Evolutionary conservation across 1,140 invertebrate genomes (phyloP), one percentile per base, ranked within the genome.

Genomic region (Drosophila erecta): DNA sequence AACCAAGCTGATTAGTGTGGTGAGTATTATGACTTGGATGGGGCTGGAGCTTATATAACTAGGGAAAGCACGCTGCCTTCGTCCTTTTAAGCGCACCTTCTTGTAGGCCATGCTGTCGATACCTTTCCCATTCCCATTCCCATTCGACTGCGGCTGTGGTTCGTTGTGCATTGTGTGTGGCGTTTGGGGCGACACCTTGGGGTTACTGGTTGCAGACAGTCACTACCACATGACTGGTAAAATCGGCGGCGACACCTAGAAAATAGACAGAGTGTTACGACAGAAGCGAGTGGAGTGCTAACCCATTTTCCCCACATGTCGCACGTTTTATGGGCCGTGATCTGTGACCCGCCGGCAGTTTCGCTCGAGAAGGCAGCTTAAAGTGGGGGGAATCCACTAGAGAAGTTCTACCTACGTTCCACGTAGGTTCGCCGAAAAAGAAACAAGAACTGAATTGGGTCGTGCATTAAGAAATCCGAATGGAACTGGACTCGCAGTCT

Each of bases 41-140:
- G 20, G 12, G 49, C 27, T 35, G 54, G n/a, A 50, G 59, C 33
- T 70, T 71, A 64, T 27, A 5, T 44, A 46, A 40, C 62, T 70
- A 59, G 38, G 43, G 15, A 20, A 30, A 27, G 22, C 43, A 0
- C 3, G 17, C 2, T 35, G 43, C 7, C 6, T 11, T 10, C 4
- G n/a, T 10, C 20, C 35, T 86, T 91, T 91, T 90, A 91, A 91
- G 51, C 90, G 81, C 41, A 91, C 89, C 65, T 87, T 91, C 55
- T 83, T 87, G 60, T 89, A 87, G 44, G 59, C 76, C 40, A 77
- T 61, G 57, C 65, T 66, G 65, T 47, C 47, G 46, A 44, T 14
- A 17, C 17, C 17, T 1, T 17, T 17, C 4, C 24, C 24, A 24
- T 24, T 24, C 3, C 20, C 46, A 49, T 49, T n/a, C n/a, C 24